Evolutionary conservation across 2,797 vertebrate species (phyloP), one percentile per base, ranked within the genome.

Genomic region (Otus scops): DNA sequence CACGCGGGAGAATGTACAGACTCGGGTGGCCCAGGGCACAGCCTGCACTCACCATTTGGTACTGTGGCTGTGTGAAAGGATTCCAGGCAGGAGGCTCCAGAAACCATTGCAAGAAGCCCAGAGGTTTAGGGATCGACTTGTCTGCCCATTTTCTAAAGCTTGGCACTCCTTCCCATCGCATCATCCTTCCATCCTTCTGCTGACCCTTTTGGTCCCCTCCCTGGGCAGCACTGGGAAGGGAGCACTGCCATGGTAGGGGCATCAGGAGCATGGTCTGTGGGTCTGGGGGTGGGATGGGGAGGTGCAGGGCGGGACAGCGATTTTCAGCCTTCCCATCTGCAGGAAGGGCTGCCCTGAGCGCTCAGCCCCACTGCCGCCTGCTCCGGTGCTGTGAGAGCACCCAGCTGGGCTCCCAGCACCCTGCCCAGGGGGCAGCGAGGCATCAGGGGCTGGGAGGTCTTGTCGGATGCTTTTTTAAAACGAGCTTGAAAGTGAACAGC

Each of bases 201-300:
- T 59, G 43, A 64, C 8, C 4, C 4, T 53, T 77, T 56, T 16
- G 45, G 14, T 74, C 8, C n/a, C 30, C 70, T 88, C 57, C 23
- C 39, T 26, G 10, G 39, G 21, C 64, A 77, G 60, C 43, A 9
- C 10, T 10, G 39, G 47, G 68, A 59, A 39, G 38, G 69, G 13
- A 65, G 7, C 0, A 0, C 39, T 75, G 89, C 74, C 2, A 1
- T 1, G 3, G 21, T 0, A 1, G 32, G 13, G 48, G 13, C 30
- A 39, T 14, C 27, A n/a, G 71, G 38, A 88, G 19, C 36, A 32
- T 18, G 7, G 26, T 13, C 32, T 3, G 6, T 23, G 34, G 45
- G 13, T 24, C 51, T 65, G 80, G 36, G 28, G 27, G 3, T 83
- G 45, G 28, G 38, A 11, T 28, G 9, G 38, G 28, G 48, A 4